These are phyloP conservation scores for Drosophila macrothrix DNA, from an alignment of 2,888 invertebrate species.

Conservation along the genomic window DNA sequence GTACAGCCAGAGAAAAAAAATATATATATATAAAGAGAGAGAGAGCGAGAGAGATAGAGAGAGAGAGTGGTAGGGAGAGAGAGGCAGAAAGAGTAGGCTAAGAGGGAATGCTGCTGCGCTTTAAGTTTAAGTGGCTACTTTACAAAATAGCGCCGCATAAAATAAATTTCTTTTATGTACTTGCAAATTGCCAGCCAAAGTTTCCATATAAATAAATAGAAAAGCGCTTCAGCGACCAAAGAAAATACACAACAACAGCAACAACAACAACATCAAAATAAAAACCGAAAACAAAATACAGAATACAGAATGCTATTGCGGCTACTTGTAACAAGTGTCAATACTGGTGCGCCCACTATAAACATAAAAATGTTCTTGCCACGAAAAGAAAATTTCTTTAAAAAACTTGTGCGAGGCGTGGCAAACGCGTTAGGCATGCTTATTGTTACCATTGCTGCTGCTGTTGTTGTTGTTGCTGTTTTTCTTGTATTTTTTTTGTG, in stretches of 20 bases:
- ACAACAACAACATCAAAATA: slow-evolving; percentile 16
- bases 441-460: slow-evolving; percentile 51
- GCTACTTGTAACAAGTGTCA: slow-evolving; percentile 76
- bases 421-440: slow-evolving; percentile 65
- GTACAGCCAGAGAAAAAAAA: slow-evolving; percentile 35
- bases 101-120: slow-evolving; percentile 27
- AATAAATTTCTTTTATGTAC: slow-evolving; percentile 81
- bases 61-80: not conserved
- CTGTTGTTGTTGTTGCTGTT: slow-evolving; percentile 16
- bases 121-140: slow-evolving; percentile 79
- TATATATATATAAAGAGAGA: not conserved
- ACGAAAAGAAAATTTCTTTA: slow-evolving; percentile 59
- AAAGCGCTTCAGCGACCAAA: slow-evolving; percentile 57
- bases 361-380: slow-evolving; percentile 67
- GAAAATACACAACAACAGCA: slow-evolving; percentile 38
- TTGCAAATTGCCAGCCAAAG: slow-evolving; percentile 77
- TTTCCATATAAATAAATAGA: slow-evolving; percentile 80
- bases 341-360: slow-evolving; percentile 65
- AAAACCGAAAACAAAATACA: slow-evolving; percentile 46
- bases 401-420: slow-evolving; percentile 67
- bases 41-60: not conserved
- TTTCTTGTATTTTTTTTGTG: slow-evolving; percentile 33
- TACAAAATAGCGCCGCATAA: slow-evolving; percentile 76
- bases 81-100: not conserved
- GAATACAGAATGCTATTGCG: slow-evolving; percentile 62